Evolutionary conservation across 2,113 vertebrate species (phyloP).

Genomic region (Syngnathus typhle): DNA sequence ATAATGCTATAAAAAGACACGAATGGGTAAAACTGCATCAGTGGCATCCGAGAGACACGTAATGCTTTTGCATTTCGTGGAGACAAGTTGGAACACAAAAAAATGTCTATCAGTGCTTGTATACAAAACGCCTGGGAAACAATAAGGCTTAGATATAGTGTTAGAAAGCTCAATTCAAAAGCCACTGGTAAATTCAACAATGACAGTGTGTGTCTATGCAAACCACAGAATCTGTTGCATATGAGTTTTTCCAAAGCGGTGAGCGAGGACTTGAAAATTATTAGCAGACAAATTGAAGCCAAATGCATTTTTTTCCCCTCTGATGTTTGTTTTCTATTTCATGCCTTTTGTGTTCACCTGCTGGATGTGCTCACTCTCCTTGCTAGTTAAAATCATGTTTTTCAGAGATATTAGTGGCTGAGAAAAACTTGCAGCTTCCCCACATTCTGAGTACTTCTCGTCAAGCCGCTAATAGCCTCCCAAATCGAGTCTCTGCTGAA

Average conservation of each 20-base stretch:
- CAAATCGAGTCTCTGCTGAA: conserved; percentile 24
- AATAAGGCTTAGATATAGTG: background rate
- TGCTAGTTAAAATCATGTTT: conserved; percentile 16
- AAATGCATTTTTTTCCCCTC: background rate
- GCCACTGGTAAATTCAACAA: conserved; percentile 36
- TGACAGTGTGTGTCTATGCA: conserved; percentile 30
- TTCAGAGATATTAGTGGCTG: conserved; percentile 5
- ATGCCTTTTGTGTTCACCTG: conserved; percentile 33
- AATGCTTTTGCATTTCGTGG: conserved; percentile 15
- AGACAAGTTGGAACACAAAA: conserved; percentile 44
- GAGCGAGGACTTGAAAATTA: conserved; percentile 40
- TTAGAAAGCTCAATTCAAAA: conserved; percentile 21
- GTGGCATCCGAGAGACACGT: conserved; percentile 6
- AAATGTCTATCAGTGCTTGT: conserved; percentile 15
- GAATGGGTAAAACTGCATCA: conserved; percentile 17
- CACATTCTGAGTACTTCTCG: conserved; percentile 20
- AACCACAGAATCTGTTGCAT: conserved; percentile 34
- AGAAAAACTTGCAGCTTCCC: conserved; percentile 17
- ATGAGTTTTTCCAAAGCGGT: conserved; percentile 30
- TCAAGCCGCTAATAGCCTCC: conserved; percentile 27
- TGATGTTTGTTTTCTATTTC: conserved; percentile 18
- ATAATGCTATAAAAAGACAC: conserved; percentile 1
- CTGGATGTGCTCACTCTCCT: conserved; percentile 30
- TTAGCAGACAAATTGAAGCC: conserved; percentile 42
- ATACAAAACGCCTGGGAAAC: conserved; percentile 28